Base-by-base conservation (phyloP, 2,888 invertebrate species). In the Agonopterix arenella region DNA sequence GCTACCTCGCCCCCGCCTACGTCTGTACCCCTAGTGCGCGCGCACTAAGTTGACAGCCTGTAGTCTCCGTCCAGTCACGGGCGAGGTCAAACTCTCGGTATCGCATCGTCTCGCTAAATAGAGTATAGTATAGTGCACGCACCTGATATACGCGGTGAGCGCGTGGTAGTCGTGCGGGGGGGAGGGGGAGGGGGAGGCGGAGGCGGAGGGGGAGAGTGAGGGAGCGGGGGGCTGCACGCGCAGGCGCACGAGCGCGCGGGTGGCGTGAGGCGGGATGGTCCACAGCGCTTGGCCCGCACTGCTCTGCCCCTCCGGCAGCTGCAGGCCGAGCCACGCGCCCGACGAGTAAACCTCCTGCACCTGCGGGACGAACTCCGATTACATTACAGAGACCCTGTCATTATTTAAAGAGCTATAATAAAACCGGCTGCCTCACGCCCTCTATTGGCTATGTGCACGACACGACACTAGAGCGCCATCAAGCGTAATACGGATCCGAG, bases 291-390 rank as follows among this genome's bases (percentile, higher is more conserved):
- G 70, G 94, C 94, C 47, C 95, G 93, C 49, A 95, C 97, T 72
- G 95, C 94, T 53, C 91, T 89, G 72, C 95, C 94, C 52, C 91
- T 89, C 55, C 52, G 98, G 97, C 73, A 98, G 90, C 80, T 95
- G 94, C 82, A 98, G 95, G 73, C 97, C 96, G 78, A 98, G 94
- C 88, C 98, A 97, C 47, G 95, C 94, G 52, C 97, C 97, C 76
- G 97, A 97, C 73, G 95, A 94, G 82, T 95, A 95, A 61, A 96
- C 93, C 89, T 95, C 95, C 55, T 92, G 85, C 71, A 96, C 93
- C 28, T 28, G 7, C 5, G 4, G 18, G 18, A 2, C 28, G 5
- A 28, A 5, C 1, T 18, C 46, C 53, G 13, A 45, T 45, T 18
- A 28, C 43, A 37, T 11, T 28, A 28, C 1, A 2, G 2, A 18